These are phyloP conservation scores for Onychomys torridus DNA, from an alignment of 2,797 vertebrate species.

Conservation along the genomic window DNA sequence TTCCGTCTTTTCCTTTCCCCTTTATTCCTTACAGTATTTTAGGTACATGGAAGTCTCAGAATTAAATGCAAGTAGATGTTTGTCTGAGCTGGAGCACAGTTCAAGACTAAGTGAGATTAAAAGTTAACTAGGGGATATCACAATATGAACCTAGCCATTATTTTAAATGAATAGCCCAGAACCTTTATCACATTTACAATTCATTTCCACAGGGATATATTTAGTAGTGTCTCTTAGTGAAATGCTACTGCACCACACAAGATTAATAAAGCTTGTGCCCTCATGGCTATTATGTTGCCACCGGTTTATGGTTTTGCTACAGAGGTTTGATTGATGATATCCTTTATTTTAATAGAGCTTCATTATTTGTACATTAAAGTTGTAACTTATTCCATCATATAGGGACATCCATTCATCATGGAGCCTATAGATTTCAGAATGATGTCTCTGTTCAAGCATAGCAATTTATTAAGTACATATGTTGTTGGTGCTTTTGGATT, in stretches of 20 bases:
- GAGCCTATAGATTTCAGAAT: not conserved
- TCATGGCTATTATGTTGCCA: conserved; percentile 65
- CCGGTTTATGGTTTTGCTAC: conserved; percentile 72
- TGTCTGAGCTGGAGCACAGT: not conserved
- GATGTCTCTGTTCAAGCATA: conserved; percentile 21
- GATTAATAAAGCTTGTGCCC: conserved; percentile 67
- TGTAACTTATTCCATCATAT: conserved; percentile 72
- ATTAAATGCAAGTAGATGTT: not conserved
- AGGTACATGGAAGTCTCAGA: not conserved
- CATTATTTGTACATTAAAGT: conserved; percentile 80
- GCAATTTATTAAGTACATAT: conserved; percentile 28
- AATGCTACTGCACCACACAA: conserved; percentile 44
- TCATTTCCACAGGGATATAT: conserved; percentile 55
- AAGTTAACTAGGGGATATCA: not conserved
- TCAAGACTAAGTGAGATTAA: not conserved
- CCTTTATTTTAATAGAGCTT: conserved; percentile 75
- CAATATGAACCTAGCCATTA: conserved; percentile 52
- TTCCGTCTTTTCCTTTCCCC: not conserved
- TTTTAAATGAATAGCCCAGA: conserved; percentile 51
- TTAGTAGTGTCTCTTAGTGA: conserved; percentile 57
- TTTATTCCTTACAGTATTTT: not conserved
- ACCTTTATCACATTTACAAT: conserved; percentile 59
- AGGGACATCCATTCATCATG: conserved; percentile 63
- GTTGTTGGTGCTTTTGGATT: not conserved
- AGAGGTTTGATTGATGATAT: conserved; percentile 74